phyloP scores from a whole-genome alignment of 2,797 vertebrate species.

The Rhincodon typus region DNA sequence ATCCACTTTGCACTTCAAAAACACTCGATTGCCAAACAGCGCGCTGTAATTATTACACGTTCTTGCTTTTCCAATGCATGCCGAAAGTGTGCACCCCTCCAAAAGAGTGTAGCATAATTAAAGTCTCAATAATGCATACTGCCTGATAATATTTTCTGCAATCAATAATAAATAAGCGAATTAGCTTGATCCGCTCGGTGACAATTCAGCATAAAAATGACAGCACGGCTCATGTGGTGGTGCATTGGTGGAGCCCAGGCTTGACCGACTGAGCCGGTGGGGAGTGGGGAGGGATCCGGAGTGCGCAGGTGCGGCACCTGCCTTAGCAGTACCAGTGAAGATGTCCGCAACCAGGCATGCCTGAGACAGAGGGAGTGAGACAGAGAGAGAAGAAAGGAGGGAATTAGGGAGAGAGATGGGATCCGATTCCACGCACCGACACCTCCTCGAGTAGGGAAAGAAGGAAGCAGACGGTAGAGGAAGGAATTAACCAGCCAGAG shows the following conservation, averaged over 20 bases:
- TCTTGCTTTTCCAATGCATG: neutral
- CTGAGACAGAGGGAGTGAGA: neutral
- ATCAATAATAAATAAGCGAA: neutral
- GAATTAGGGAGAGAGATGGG: neutral
- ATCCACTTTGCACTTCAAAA: neutral
- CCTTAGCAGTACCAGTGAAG: neutral
- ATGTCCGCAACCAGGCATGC: neutral
- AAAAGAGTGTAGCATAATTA: neutral
- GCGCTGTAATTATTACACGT: neutral
- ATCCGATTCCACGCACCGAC: neutral
- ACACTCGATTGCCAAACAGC: neutral
- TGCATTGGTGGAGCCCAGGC: neutral
- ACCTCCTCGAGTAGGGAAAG: neutral
- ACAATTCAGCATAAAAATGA: neutral
- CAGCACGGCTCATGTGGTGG: neutral
- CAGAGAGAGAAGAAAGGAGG: neutral
- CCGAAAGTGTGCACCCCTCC: neutral
- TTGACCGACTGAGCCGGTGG: neutral
- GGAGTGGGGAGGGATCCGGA: neutral
- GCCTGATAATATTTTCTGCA: neutral
- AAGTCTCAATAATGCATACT: neutral
- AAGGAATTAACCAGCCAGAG: neutral
- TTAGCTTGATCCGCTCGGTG: neutral
- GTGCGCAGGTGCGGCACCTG: slow-evolving; percentile 32
- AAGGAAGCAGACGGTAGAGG: neutral